Base-by-base conservation (phyloP, 2,113 vertebrate species). In the Danionella cerebrum region DNA sequence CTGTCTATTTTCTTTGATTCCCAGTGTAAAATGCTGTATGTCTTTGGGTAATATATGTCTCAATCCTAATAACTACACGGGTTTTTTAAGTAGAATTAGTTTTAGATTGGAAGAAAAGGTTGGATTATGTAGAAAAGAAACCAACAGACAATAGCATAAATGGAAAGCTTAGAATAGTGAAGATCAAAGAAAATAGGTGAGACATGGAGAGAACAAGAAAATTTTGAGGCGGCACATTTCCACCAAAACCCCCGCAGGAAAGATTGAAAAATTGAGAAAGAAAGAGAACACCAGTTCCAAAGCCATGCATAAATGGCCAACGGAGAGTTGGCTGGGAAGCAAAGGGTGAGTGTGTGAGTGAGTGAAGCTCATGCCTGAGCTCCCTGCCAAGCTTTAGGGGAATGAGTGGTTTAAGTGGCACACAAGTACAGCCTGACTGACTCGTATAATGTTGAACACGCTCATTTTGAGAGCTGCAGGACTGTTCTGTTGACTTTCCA, bases 341-440 rank as follows among this genome's bases (percentile, higher is more conserved):
- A 39, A 39, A 48, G 29, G 48, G 60, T n/a, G 44, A 64, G 31
- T 48, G 60, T 64, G 44, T 47, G 27, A 36, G 52, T 42, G 29
- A 35, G 52, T 27, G 60, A 48, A 64, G 47, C 42, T 25, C 60
- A 48, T 48, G 60, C 42, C 33, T 36, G 60, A 64, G 31, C 16
- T 47, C 21, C 60, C 16, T 48, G 60, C 60, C 60, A 64, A 48
- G 29, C 44, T 63, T 63, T 31, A 64, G 39, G 39, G 6, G 27
- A 54, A 42, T 54, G 31, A 69, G 36, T 18, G 36, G 60, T 50
- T 64, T 64, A 50, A 35, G 60, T 64, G 60, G 60, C 44, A 48
- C 35, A 48, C 36, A 31, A 64, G 19, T 64, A 27, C 19, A 35
- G 44, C 29, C 44, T 36, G 19, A 64, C 19, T 48, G 60, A 64